Base-by-base conservation (phyloP, 2,888 invertebrate genomes). In the Eupithecia inturbata region DNA sequence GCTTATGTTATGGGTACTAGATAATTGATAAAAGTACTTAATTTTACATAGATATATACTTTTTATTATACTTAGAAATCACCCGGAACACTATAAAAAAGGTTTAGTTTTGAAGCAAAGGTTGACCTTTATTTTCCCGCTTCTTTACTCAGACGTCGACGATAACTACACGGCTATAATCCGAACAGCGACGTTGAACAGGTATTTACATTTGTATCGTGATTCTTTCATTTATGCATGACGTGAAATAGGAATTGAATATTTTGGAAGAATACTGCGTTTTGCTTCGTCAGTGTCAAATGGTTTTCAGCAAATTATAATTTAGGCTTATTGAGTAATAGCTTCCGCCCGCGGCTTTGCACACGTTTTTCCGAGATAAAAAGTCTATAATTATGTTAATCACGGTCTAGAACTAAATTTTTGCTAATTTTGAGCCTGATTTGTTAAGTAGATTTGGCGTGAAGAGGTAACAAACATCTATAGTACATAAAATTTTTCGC, bases 161-260 rank as follows among this genome's bases (percentile, higher is more conserved):
- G 60, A 31, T 62, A 31, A 19, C 28, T 62, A 62, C 19, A 9
- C 4, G 62, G 62, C 31, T 31, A 31, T 31, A 31, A 62, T 31
- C 62, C 19, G 9, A 28, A 31, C 62, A 19, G 12, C 62, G 62
- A 9, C 31, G 19, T 19, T 57, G 63, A 64, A 63, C 63, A 39
- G 12, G 22, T 39, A 66, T 66, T 66, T 66, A 70, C 75, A 71
- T 71, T 26, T 69, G 60, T 66, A 62, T 70, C 79, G 78, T 78
- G 79, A 75, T 71, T 68, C 10, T 67, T 72, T n/a, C 75, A 75
- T 75, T 75, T 69, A 10, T 69, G 22, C 12, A 41, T 41, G 62
- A 60, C 45, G 28, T 45, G 39, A 31, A 36, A 31, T 9, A 36
- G 19, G 57, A 26, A 28, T 22, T 41, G 62, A 31, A 60, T 41